phyloP scores from a whole-genome alignment of 2,888 invertebrate genomes.

The Eueremaeus valkanovi region DNA sequence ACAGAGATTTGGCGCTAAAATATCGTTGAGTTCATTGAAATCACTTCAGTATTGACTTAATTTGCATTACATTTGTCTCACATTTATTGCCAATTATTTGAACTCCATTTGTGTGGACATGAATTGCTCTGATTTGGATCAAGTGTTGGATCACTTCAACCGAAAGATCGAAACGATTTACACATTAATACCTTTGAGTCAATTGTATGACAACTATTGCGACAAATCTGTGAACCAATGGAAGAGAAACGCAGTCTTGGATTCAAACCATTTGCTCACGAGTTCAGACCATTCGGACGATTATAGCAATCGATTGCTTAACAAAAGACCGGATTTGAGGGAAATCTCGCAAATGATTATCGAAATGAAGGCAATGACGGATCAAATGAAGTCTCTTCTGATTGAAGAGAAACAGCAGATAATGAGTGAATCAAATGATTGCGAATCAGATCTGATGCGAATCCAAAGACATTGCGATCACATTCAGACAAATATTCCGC shows the following conservation, averaged over 20 bases:
- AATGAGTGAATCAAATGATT: conserved; percentile 7
- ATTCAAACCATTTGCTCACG: not conserved
- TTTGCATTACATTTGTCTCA: not conserved
- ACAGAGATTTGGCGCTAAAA: not conserved
- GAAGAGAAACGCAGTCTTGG: conserved; percentile 12
- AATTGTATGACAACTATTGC: not conserved
- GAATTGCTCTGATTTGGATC: conserved; percentile 38
- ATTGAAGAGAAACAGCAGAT: conserved; percentile 28
- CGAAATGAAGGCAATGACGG: conserved; percentile 36
- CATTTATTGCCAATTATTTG: not conserved
- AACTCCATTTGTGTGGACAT: conserved; percentile 18
- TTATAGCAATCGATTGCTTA: not conserved
- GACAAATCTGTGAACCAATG: conserved; percentile 27
- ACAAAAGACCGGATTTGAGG: conserved; percentile 11
- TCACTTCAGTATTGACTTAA: too few species aligned
- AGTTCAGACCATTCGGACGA: conserved; percentile 10
- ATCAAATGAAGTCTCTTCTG: conserved; percentile 14
- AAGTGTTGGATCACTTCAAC: conserved; percentile 32
- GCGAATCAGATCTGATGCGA: not conserved
- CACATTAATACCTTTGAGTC: conserved; percentile 36
- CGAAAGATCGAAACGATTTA: conserved; percentile 22
- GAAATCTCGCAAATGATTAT: conserved; percentile 37
- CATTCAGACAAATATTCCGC: conserved; percentile 33
- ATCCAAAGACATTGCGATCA: conserved; percentile 36
- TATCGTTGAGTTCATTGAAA: not conserved